Conservation (phyloP, 2,113 vertebrate species). For the Alces alces region DNA sequence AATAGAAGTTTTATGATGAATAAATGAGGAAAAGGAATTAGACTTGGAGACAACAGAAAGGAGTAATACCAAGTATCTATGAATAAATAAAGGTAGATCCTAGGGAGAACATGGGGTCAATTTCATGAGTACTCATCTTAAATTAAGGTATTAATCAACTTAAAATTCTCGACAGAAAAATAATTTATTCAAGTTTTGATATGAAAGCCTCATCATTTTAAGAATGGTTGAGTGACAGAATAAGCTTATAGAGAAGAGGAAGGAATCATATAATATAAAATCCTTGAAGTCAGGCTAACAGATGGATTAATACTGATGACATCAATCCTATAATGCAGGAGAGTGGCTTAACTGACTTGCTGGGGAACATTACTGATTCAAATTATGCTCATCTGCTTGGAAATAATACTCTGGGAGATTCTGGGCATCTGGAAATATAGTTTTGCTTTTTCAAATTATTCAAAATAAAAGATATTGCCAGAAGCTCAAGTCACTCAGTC, state of each 20-base stretch:
- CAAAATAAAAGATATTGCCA: background rate
- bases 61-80: background rate
- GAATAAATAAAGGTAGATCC: background rate
- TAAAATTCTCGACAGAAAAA: constrained; percentile 17
- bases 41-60: background rate
- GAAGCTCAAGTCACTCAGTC: background rate
- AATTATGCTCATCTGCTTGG: background rate
- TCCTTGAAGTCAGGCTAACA: constrained; percentile 1
- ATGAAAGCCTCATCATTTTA: background rate
- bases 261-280: background rate
- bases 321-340: constrained; percentile 5
- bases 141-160: background rate
- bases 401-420: background rate
- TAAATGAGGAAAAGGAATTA: background rate
- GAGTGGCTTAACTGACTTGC: background rate
- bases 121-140: background rate
- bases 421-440: background rate
- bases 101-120: background rate
- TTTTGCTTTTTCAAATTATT: background rate
- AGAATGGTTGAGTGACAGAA: background rate
- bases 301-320: background rate
- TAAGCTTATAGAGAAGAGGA: background rate
- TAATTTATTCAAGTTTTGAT: background rate
- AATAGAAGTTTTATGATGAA: background rate
- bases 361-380: background rate